Evolutionary conservation across 35 echinoderm and acorn worm genomes (phyloP).

Genomic region (Antedon bifida): DNA sequence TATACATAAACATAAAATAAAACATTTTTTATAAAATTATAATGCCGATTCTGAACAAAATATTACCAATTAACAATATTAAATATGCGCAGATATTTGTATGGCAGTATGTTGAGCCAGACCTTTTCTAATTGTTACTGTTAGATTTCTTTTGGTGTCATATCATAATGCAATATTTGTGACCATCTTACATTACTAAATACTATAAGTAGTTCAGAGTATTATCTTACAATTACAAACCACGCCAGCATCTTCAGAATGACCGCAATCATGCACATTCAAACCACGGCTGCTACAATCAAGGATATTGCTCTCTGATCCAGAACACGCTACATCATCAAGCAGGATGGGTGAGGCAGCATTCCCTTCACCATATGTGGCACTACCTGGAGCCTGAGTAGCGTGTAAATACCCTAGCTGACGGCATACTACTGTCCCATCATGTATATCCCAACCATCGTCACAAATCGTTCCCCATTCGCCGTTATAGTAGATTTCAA

Average conservation of each 20-base stretch:
- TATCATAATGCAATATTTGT: no score
- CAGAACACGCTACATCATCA: constrained; percentile 26
- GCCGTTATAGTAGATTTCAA: background rate
- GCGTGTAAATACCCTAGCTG: constrained; percentile 7
- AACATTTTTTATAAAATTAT: no score
- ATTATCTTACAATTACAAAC: no score
- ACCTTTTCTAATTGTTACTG: no score
- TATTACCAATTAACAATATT: no score
- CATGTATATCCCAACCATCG: background rate
- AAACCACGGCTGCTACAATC: background rate
- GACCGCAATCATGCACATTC: constrained; percentile 7
- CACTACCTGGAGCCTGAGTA: background rate
- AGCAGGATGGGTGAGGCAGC: constrained; percentile 5
- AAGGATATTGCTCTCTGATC: constrained; percentile 1
- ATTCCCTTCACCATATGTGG: constrained; percentile 8
- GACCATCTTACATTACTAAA: no score
- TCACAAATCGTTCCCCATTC: background rate
- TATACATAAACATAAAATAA: no score
- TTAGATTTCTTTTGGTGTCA: no score
- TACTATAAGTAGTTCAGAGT: no score
- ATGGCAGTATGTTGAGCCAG: no score
- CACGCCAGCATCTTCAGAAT: constrained; percentile 27
- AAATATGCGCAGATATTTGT: no score
- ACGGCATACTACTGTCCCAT: background rate
- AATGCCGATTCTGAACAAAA: no score